Evolutionary conservation across 2,888 invertebrate genomes (phyloP), one percentile per base, ranked within the genome.

Genomic region (Meliscaeva auricollis): DNA sequence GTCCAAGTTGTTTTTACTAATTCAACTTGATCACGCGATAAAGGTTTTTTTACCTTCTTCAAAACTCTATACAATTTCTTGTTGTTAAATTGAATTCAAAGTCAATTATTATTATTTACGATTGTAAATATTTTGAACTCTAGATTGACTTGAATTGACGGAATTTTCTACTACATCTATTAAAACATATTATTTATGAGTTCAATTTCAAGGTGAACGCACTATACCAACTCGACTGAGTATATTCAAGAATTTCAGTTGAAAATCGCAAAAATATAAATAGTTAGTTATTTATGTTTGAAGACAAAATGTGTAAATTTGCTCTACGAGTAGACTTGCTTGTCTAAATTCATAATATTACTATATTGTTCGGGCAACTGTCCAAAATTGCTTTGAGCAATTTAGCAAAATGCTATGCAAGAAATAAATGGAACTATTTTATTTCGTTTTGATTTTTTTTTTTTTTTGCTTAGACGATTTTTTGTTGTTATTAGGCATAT

Each of bases 131-230:
- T 75, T 75, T 76, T 58, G 20, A 69, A 78, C 35, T 48, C 50
- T 32, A 7, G 66, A 73, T n/a, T n/a, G n/a, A n/a, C n/a, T n/a
- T n/a, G n/a, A n/a, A n/a, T n/a, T n/a, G n/a, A n/a, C n/a, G n/a
- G n/a, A n/a, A n/a, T n/a, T n/a, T n/a, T n/a, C n/a, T n/a, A n/a
- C n/a, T n/a, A n/a, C n/a, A n/a, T 64, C 20, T 60, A 26, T 48
- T 11, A 32, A 3, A 44, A 15, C 44, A 62, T n/a, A 30, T 22
- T 13, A 48, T 50, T 46, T 60, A 58, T 13, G 35, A 70, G 62
- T 81, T 69, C 69, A 81, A 48, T 76, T 44, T 81, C 69, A 81
- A 81, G 75, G 75, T 75, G 60, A 69, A 46, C 62, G 15, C 30
- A 62, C 15, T 13, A 26, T 50, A 26, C 4, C n/a, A 3, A 30